Base-by-base conservation (phyloP, 1,140 invertebrate genomes). In the Trichoplusia ni region DNA sequence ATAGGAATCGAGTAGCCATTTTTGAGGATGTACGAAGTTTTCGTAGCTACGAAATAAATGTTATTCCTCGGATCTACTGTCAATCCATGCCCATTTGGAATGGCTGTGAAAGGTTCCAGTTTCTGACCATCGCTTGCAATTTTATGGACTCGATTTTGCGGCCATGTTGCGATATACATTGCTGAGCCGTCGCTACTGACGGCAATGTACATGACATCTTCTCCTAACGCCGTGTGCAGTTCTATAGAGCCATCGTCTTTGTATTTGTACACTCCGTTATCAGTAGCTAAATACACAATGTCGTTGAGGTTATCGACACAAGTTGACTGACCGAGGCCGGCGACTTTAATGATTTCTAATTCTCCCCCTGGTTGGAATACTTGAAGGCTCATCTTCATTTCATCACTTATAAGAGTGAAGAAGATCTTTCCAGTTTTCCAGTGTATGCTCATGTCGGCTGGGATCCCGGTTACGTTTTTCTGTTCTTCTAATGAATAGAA, bases 221-320 rank as follows among this genome's bases (percentile, higher is more conserved):
- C 84, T 1, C 82, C 84, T 19, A 77, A 59, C 38, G 84, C 87
- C 44, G 86, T 69, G 29, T 77, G 86, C 3, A 79, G 38, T 51
- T 85, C 83, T 1, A 81, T 71, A 0, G 80, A 75, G 0, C 78
- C 74, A 31, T 84, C 82, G 18, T 88, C 82, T 64, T 84, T 84
- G 46, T 88, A 88, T 78, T 88, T 90, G 23, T 87, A 90, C 16
- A 90, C 80, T 1, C 87, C 87, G 37, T 89, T 88, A 82, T 90
- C 86, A 31, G 86, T 90, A 0, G 84, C 87, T 4, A 90, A 63
- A 58, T 90, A 90, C 0, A 89, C 80, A 11, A 88, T 82, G 70
- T 89, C 84, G 54, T 90, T 90, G 19, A 84, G 72, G 78, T 90
- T 89, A 81, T 89, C 88, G 19, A 89, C 79, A 2, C 76, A 74